Evolutionary conservation across 2,113 vertebrate genomes (phyloP).

Genomic region (Delphinus delphis): DNA sequence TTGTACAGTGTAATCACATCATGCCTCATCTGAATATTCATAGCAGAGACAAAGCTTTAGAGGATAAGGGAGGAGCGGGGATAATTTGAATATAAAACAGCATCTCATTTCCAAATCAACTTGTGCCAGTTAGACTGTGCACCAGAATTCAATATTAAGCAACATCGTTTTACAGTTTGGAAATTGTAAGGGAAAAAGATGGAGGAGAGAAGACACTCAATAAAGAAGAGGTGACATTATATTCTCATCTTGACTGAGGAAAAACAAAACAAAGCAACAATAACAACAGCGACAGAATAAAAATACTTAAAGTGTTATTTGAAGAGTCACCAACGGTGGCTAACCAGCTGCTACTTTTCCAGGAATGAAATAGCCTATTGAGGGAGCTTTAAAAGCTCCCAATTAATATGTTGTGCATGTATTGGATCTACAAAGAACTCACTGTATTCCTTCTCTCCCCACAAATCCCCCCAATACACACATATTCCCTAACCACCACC

Average conservation of each 20-base stretch:
- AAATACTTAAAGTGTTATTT: conserved; percentile 81
- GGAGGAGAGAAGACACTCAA: neutral
- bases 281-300: conserved; percentile 62
- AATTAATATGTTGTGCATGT: conserved; percentile 87
- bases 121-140: conserved; percentile 58
- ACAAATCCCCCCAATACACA: conserved; percentile 53
- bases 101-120: conserved; percentile 81
- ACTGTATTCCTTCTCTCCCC: conserved; percentile 81
- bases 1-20: conserved; percentile 91
- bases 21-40: conserved; percentile 91
- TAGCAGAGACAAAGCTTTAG: conserved; percentile 86
- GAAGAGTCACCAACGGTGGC: conserved; percentile 82
- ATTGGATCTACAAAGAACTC: conserved; percentile 86
- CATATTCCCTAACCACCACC: conserved; percentile 76
- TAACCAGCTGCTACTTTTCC: conserved; percentile 85
- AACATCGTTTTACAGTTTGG: conserved; percentile 61
- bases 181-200: conserved; percentile 58
- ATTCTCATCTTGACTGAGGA: conserved; percentile 48
- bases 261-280: conserved; percentile 76
- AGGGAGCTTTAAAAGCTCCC: conserved; percentile 84
- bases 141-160: conserved; percentile 62
- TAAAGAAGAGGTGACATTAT: neutral
- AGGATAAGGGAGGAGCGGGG: conserved; percentile 82
- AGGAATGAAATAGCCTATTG: conserved; percentile 85
- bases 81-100: conserved; percentile 83